These are phyloP conservation scores for Halcyon smyrnensis DNA, from an alignment of 2,797 vertebrate species.

Conservation along the genomic window DNA sequence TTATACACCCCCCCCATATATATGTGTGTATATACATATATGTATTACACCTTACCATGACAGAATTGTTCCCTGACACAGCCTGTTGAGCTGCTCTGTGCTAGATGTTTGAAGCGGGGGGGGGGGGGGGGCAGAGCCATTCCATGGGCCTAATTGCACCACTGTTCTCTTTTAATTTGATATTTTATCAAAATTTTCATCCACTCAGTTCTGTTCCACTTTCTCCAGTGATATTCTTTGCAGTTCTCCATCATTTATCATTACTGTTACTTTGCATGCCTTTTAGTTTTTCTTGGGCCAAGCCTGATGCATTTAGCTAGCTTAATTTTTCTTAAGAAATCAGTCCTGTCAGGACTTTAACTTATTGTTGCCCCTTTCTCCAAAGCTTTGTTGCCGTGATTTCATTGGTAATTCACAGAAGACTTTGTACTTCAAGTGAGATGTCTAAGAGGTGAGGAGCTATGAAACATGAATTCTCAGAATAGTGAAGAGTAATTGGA, in stretches of 20 bases:
- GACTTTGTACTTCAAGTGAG: not conserved
- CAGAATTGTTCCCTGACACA: not conserved
- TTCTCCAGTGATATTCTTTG: not conserved
- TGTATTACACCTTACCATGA: not conserved
- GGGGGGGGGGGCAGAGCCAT: not conserved
- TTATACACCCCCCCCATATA: fast-evolving
- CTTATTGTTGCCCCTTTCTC: not conserved
- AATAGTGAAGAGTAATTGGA: not conserved
- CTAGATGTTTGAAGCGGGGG: not conserved
- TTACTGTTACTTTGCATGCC: not conserved
- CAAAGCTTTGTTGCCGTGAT: not conserved
- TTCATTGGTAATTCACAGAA: not conserved
- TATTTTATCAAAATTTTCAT: not conserved
- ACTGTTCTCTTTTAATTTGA: not conserved
- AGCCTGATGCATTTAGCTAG: not conserved
- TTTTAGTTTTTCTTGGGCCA: not conserved
- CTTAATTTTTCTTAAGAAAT: not conserved
- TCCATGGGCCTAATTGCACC: not conserved
- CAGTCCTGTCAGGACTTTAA: not conserved
- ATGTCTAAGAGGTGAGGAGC: not conserved
- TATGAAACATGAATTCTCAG: not conserved
- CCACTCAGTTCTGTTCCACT: not conserved
- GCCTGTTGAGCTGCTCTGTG: not conserved
- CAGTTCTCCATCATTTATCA: not conserved
- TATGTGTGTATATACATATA: too few species aligned